Evolutionary conservation across 1,140 invertebrate species (phyloP).

Genomic region (Telenomus remus): DNA sequence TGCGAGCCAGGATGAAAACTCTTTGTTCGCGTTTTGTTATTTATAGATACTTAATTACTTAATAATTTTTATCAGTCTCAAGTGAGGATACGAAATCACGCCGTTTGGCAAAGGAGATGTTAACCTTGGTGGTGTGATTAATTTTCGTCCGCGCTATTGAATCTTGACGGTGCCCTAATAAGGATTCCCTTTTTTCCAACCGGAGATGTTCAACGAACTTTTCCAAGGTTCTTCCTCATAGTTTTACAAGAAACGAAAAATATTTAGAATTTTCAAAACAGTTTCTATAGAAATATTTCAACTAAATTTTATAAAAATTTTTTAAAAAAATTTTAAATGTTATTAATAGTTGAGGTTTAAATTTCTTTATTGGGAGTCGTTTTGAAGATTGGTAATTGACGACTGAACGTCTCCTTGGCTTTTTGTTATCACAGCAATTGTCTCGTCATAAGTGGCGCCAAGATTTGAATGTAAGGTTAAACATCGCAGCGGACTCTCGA

Average conservation of each 20-base stretch:
- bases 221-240: constrained; percentile 28
- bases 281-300: too few species aligned
- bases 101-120: constrained; percentile 12
- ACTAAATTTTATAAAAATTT: too few species aligned
- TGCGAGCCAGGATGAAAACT: background rate
- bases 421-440: constrained; percentile 34
- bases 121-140: constrained; percentile 27
- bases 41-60: constrained; percentile 9
- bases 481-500: constrained; percentile 22
- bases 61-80: constrained; percentile 1
- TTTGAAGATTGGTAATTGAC: constrained; percentile 11
- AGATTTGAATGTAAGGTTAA: constrained; percentile 41
- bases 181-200: constrained; percentile 23
- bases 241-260: background rate
- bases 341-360: too few species aligned
- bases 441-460: constrained; percentile 40
- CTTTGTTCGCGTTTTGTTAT: background rate
- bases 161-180: constrained; percentile 36
- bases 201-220: constrained; percentile 13
- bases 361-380: background rate
- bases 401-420: constrained; percentile 6
- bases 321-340: too few species aligned
- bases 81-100: constrained; percentile 11
- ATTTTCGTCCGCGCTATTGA: constrained; percentile 30
- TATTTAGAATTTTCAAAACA: constrained; percentile 2